Conservation (phyloP, 2,797 vertebrate species). For the Sitta carolinensis region DNA sequence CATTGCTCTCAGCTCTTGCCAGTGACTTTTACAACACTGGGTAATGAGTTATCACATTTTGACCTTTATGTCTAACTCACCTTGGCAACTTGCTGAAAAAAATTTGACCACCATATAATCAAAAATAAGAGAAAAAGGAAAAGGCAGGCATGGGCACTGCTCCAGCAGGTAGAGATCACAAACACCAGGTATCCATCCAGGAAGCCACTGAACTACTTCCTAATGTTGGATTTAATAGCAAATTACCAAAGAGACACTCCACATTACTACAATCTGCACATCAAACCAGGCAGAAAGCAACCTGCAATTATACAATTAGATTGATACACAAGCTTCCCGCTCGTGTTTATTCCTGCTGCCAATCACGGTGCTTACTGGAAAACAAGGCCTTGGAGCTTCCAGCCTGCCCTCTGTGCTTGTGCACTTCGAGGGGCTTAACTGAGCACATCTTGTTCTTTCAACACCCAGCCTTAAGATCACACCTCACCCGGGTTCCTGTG, state of each 20-base stretch:
- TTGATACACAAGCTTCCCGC: constrained; percentile 64
- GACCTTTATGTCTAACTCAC: constrained; percentile 29
- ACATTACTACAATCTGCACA: constrained; percentile 56
- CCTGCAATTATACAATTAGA: constrained; percentile 76
- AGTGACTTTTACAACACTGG: constrained; percentile 20
- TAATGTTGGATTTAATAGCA: constrained; percentile 22
- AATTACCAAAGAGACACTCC: constrained; percentile 58
- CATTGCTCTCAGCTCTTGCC: not conserved
- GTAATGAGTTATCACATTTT: constrained; percentile 31
- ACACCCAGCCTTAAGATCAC: not conserved
- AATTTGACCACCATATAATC: not conserved
- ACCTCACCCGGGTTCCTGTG: not conserved
- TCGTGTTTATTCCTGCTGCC: constrained; percentile 72
- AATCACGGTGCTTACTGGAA: constrained; percentile 68
- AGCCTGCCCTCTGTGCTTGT: not conserved
- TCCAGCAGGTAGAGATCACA: not conserved
- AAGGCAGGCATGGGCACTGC: accelerated
- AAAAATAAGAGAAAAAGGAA: not conserved
- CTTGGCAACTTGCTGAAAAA: not conserved
- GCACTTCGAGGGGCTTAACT: not conserved
- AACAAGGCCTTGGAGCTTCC: constrained; percentile 54
- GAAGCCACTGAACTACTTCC: constrained; percentile 34
- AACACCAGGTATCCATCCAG: not conserved
- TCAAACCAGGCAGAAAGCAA: constrained; percentile 68
- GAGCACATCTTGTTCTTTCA: not conserved